Evolutionary conservation across 2,113 vertebrate species (phyloP).

Genomic region (Bagarius yarrelli): DNA sequence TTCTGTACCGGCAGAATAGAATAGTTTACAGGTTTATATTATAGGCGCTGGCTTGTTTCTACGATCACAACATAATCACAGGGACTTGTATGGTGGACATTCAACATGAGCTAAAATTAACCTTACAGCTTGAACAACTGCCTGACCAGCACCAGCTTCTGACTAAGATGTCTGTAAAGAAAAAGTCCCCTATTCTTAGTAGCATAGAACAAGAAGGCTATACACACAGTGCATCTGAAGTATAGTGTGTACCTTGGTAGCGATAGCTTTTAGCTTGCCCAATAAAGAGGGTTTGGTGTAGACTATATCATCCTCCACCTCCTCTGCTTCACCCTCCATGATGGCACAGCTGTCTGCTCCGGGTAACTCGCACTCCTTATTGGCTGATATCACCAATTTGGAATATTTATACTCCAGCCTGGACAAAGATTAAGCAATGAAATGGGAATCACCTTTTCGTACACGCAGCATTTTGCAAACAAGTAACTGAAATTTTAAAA

Average conservation of each 20-base stretch:
- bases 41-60: neutral
- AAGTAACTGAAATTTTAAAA: neutral
- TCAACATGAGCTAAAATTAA: neutral
- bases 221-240: neutral
- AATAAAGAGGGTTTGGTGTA: slow-evolving; percentile 90
- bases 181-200: neutral
- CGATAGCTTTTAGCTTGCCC: slow-evolving; percentile 90
- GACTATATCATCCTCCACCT: slow-evolving; percentile 89
- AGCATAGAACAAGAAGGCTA: no score
- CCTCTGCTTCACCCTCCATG: slow-evolving; percentile 96
- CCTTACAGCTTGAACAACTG: neutral
- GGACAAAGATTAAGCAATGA: slow-evolving; percentile 37
- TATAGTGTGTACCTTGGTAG: slow-evolving; percentile 80
- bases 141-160: neutral
- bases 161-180: neutral
- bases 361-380: slow-evolving; percentile 92
- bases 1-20: neutral
- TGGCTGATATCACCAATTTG: slow-evolving; percentile 91
- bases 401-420: slow-evolving; percentile 98
- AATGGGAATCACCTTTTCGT: neutral
- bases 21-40: neutral
- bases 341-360: slow-evolving; percentile 96
- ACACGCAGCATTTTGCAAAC: neutral
- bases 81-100: neutral
- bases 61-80: neutral